Evolutionary conservation across 2,888 invertebrate species (phyloP).

Genomic region (Pristionchus mayeri): DNA sequence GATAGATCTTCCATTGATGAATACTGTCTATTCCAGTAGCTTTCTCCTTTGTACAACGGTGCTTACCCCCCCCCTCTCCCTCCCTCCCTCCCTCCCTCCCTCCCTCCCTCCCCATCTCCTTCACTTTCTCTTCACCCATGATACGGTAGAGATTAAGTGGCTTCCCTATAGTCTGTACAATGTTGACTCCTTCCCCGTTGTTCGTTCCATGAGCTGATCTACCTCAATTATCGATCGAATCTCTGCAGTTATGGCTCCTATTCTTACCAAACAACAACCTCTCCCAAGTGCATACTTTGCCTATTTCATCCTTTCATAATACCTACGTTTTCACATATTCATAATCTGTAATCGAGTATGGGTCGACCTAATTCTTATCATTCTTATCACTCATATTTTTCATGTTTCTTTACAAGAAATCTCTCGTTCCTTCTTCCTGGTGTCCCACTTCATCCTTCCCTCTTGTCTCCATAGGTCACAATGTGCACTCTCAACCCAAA

Average conservation of each 20-base stretch:
- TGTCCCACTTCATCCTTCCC: neutral
- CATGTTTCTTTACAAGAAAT: neutral
- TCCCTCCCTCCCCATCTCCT: too few relatives aligned
- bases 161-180: constrained; percentile 26
- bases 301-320: constrained; percentile 4
- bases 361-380: constrained; percentile 22
- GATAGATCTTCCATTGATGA: constrained; percentile 26
- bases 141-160: neutral
- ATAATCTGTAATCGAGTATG: constrained; percentile 40
- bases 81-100: too few relatives aligned
- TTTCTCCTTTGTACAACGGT: constrained; percentile 3
- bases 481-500: constrained; percentile 1
- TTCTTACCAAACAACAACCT: constrained; percentile 29
- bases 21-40: neutral
- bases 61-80: neutral
- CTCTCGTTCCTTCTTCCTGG: neutral
- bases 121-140: too few relatives aligned
- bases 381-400: constrained; percentile 21
- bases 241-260: constrained; percentile 26
- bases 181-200: neutral
- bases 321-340: constrained; percentile 29
- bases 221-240: constrained; percentile 41
- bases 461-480: constrained; percentile 29
- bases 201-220: constrained; percentile 36
- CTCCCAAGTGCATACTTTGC: constrained; percentile 22